Percentiles rank a stretch among this genome's conserved stretches.
Evolutionary conservation across 92 coral and sea anemone genomes (phyloP).

Genomic region (Meandrina meandrites): DNA sequence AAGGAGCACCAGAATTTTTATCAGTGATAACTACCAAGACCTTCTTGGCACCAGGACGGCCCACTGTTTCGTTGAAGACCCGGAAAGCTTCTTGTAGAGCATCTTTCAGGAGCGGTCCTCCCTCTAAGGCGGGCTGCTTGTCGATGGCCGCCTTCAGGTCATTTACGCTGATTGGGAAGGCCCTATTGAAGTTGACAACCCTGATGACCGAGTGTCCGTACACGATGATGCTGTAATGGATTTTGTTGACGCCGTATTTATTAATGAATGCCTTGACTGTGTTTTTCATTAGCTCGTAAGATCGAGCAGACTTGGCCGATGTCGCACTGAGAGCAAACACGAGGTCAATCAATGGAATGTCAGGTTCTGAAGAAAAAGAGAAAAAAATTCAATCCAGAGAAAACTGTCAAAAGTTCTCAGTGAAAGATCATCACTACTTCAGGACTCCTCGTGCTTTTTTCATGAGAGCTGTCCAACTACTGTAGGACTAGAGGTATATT

Average conservation of each 20-base stretch:
- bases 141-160: constrained; percentile 59
- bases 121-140: constrained; percentile 33
- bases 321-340: constrained; percentile 74
- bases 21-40: constrained; percentile 83
- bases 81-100: constrained; percentile 59
- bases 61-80: constrained; percentile 59
- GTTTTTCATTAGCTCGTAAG: constrained; percentile 63
- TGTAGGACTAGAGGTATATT: too few relatives aligned
- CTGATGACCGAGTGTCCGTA: constrained; percentile 50
- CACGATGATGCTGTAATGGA: constrained; percentile 69
- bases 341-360: constrained; percentile 60
- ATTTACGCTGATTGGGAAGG: constrained; percentile 39
- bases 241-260: constrained; percentile 55
- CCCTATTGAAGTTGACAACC: constrained; percentile 45
- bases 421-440: too few relatives aligned
- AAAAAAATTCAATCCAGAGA: not conserved
- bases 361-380: not conserved
- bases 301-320: constrained; percentile 41
- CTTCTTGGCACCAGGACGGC: constrained; percentile 64
- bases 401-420: not conserved
- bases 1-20: constrained; percentile 22
- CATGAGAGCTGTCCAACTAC: too few relatives aligned
- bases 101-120: constrained; percentile 58
- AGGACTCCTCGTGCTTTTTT: too few relatives aligned
- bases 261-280: constrained; percentile 58